Base-by-base conservation (phyloP, 2,113 vertebrate genomes). In the Capreolus pygargus region DNA sequence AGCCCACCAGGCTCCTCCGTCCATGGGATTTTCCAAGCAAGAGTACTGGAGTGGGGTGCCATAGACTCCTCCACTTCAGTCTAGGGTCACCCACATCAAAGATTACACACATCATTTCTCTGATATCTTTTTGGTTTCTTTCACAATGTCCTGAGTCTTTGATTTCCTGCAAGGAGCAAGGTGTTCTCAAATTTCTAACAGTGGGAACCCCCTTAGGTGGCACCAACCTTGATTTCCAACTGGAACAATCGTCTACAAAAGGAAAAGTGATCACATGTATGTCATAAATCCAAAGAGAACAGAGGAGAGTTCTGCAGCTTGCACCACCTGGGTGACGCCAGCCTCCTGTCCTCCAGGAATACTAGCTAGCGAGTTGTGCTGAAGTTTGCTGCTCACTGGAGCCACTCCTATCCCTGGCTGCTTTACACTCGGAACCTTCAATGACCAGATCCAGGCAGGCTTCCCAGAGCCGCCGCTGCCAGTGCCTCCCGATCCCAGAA, bases 401-500 rank as follows among this genome's bases (percentile, higher is more conserved):
- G 39, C n/a, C 52, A 47, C 16, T 58, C 33, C 11, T 28, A 10
- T 21, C 1, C 1, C 10, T 5, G 11, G 23, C 23, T 28, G 19
- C 81, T 33, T 60, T 17, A n/a, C 6, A 5, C 12, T 16, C 30
- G 54, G 60, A 39, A 58, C 0, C 2, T 16, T 81, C 91, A 27
- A 39, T 1, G 19, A 36, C 27, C 25, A 47, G 25, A 52, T 23
- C 33, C 55, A 93, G 33, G 7, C 25, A 47, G 83, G 15, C 54
- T 36, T 58, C 28, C 30, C 21, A 10, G 15, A 50, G 64, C 1
- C 25, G 0, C 1, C 1, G 4, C 54, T 50, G 36, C 30, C 1
- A 11, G 16, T 6, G 64, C 52, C 55, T 30, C 12, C 10, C 1
- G 23, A 17, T 30, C 16, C 43, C 52, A 13, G 39, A 33, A 30